A percentile compares a stretch with the other conserved stretches of the same genome.
These are phyloP conservation scores for Pica pica DNA, from an alignment of 2,113 vertebrate species.

Conservation along the genomic window DNA sequence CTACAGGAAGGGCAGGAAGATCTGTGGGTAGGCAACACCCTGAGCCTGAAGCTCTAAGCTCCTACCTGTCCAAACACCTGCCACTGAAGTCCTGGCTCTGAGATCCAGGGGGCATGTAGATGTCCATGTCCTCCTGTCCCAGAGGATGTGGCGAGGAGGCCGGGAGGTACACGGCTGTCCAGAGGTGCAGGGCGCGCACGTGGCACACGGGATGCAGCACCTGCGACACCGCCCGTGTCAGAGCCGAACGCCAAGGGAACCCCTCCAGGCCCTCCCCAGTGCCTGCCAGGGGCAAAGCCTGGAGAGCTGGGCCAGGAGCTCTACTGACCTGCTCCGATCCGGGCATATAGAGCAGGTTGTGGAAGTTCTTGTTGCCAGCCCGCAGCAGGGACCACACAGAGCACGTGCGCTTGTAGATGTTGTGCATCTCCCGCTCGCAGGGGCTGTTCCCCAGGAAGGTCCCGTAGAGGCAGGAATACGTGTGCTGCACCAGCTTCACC, in stretches of 20 bases:
- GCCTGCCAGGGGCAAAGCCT: neutral
- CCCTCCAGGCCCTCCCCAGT: neutral
- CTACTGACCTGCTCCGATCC: constrained; percentile 86
- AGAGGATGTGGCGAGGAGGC: constrained; percentile 91
- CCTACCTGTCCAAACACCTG: constrained; percentile 90
- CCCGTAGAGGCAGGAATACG: constrained; percentile 95
- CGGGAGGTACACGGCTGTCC: constrained; percentile 96
- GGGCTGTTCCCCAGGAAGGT: constrained; percentile 97
- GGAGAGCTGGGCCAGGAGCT: neutral
- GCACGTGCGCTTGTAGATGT: constrained; percentile 92
- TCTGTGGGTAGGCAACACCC: neutral
- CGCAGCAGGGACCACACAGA: constrained; percentile 95
- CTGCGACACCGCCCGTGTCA: constrained; percentile 49
- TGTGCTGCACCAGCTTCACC: constrained; percentile 98
- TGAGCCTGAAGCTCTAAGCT: neutral
- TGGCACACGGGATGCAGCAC: constrained; percentile 97
- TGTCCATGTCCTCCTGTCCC: constrained; percentile 89
- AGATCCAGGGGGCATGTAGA: constrained; percentile 82
- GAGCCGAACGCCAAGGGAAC: fast-evolving
- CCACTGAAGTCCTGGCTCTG: constrained; percentile 88
- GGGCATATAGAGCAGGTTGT: constrained; percentile 96
- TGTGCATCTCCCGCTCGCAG: constrained; percentile 88
- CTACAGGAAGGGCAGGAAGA: neutral
- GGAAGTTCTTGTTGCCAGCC: constrained; percentile 96
- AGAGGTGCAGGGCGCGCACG: constrained; percentile 91